Conservation (phyloP, 2,797 vertebrate genomes). For the Gymnodraco acuticeps region DNA sequence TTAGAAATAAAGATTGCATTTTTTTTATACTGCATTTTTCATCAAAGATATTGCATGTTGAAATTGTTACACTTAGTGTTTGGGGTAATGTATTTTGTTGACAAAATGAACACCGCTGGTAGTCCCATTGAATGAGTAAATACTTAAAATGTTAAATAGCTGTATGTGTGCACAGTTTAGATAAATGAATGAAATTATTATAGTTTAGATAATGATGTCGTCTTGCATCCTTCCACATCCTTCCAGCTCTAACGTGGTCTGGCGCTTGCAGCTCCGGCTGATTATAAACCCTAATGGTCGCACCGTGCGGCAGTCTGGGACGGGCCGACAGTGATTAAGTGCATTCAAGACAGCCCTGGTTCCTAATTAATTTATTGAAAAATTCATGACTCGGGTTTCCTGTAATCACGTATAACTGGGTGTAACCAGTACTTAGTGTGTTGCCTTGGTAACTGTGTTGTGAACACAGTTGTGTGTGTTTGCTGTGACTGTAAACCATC, state of each 20-base stretch:
- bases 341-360: slow-evolving; percentile 58
- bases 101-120: neutral
- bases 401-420: slow-evolving; percentile 62
- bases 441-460: slow-evolving; percentile 67
- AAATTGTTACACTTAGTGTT: no score
- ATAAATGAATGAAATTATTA: slow-evolving; percentile 12
- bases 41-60: no score
- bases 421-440: slow-evolving; percentile 50
- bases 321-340: slow-evolving; percentile 69
- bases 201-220: neutral
- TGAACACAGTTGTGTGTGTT: no score
- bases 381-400: slow-evolving; percentile 76
- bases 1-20: no score
- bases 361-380: slow-evolving; percentile 80
- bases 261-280: slow-evolving; percentile 32
- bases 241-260: slow-evolving; percentile 35
- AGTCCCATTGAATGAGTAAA: neutral
- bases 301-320: slow-evolving; percentile 52
- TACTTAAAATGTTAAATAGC: neutral
- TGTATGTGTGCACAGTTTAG: slow-evolving; percentile 2
- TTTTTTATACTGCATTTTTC: no score
- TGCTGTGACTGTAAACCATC: slow-evolving; percentile 58
- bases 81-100: no score
- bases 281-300: slow-evolving; percentile 68
- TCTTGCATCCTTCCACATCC: slow-evolving; percentile 24